Evolutionary conservation across 2,888 invertebrate genomes (phyloP).

Genomic region (Anticlea derivata): DNA sequence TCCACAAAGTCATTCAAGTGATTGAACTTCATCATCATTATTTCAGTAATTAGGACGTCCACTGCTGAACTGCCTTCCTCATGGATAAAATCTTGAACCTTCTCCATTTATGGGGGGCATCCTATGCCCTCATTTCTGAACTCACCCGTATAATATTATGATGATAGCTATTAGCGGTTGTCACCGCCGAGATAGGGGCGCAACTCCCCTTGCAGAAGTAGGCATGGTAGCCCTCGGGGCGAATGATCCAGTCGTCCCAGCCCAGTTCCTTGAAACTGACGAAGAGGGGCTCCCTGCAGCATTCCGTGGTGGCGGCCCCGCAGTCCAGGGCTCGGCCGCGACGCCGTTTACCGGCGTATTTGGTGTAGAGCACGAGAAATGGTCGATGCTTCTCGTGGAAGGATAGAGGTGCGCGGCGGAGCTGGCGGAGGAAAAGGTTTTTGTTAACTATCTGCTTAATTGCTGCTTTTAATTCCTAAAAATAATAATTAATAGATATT

Average conservation of each 20-base stretch:
- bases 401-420: slow-evolving; percentile 87
- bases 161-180: slow-evolving; percentile 84
- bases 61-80: too few species aligned
- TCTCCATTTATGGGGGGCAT: too few species aligned
- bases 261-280: slow-evolving; percentile 93
- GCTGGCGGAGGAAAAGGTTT: slow-evolving; percentile 53
- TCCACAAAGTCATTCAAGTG: too few species aligned
- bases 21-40: too few species aligned
- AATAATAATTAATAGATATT: too few species aligned
- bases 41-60: too few species aligned
- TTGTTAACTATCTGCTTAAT: background rate
- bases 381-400: slow-evolving; percentile 88
- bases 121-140: too few species aligned
- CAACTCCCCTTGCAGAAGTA: slow-evolving; percentile 94
- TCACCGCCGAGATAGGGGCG: slow-evolving; percentile 87
- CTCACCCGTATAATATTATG: slow-evolving; percentile 90
- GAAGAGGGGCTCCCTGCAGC: slow-evolving; percentile 92
- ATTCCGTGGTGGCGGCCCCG: slow-evolving; percentile 86
- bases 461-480: too few species aligned
- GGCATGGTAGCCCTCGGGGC: slow-evolving; percentile 92
- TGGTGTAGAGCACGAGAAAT: slow-evolving; percentile 91
- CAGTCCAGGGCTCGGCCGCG: slow-evolving; percentile 88
- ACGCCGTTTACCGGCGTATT: slow-evolving; percentile 86
- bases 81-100: too few species aligned
- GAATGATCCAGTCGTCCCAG: slow-evolving; percentile 95